Conservation (phyloP, 1,140 invertebrate genomes). For the Anagrus nilaparvatae region DNA sequence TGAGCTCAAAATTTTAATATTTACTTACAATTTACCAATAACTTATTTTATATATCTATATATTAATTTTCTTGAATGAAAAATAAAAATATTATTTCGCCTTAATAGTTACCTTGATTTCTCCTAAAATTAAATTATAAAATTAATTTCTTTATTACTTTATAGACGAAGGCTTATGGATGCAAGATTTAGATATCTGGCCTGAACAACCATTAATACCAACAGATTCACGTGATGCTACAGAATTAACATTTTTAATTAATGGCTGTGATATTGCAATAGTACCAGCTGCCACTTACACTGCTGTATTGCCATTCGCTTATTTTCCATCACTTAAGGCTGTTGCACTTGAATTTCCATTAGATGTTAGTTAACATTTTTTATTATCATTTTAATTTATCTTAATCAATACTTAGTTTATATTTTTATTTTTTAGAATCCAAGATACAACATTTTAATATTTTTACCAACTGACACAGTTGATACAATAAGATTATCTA, state of each 20-base stretch:
- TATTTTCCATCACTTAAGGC: constrained; percentile 61
- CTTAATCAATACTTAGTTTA: not conserved
- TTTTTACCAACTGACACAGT: constrained; percentile 38
- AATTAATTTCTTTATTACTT: constrained; percentile 1
- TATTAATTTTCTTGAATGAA: too few relatives aligned
- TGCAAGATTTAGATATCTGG: constrained; percentile 33
- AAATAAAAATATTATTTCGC: too few relatives aligned
- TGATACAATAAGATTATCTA: constrained; percentile 35
- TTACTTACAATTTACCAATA: too few relatives aligned
- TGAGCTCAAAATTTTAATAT: too few relatives aligned
- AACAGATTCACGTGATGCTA: constrained; percentile 23
- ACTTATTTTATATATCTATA: too few relatives aligned
- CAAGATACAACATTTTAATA: constrained; percentile 43
- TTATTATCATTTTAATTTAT: not conserved
- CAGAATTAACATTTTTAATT: constrained; percentile 36
- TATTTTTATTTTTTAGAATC: constrained; percentile 38
- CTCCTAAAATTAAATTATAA: not conserved
- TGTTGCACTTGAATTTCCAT: constrained; percentile 59
- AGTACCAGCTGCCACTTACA: constrained; percentile 51
- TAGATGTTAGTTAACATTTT: constrained; percentile 47
- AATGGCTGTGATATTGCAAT: constrained; percentile 34
- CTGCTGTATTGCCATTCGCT: constrained; percentile 62
- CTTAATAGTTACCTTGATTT: too few relatives aligned
- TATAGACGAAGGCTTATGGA: constrained; percentile 34
- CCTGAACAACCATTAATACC: constrained; percentile 18